Base-by-base conservation (phyloP, 2,888 invertebrate genomes). In the Saturnia pavonia region DNA sequence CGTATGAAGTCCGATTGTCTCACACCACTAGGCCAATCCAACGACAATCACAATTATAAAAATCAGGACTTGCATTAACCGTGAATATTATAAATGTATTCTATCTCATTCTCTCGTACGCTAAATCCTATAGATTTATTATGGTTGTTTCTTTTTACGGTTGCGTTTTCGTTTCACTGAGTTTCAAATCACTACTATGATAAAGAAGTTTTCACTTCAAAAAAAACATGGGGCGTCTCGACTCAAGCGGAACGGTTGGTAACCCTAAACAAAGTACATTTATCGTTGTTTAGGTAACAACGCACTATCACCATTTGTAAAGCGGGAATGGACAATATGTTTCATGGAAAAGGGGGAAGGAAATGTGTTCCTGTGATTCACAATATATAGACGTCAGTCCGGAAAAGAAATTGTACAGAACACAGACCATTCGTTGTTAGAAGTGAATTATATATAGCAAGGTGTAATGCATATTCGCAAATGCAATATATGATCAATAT, bases 251-350 rank as follows among this genome's bases (percentile, higher is more conserved):
- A 54, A 54, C 22, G 9, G 11, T 1, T 60, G 27, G 25, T 27
- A 60, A 60, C 57, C 57, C 57, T 60, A 60, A 27, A 60, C 25
- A 6, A 12, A 27, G 57, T 3, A 60, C 57, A 60, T 60, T 60
- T 14, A 60, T 60, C 57, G 25, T 60, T 27, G 57, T 60, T 60
- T 60, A 27, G 57, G 57, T 27, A 60, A 60, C 57, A 60, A 60
- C 27, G 57, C 57, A 60, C 57, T 60, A 60, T 60, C 57, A 60
- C 57, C 57, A 60, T 60, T 60, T 60, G 27, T 60, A 60, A 60
- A 60, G 1, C 57, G 14, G 57, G 27, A 60, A 60, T 27, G 57
- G 57, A 60, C 57, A 27, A 60, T 60, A 60, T 27, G 57, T 60
- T 60, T 60, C 57, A 25, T 27, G 57, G 6, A 12, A 57, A 54